Evolutionary conservation across 37 sponge, comb jelly and placozoan genomes (phyloP), one percentile per base, ranked within the genome.

Genomic region (Theonella swinhoei): DNA sequence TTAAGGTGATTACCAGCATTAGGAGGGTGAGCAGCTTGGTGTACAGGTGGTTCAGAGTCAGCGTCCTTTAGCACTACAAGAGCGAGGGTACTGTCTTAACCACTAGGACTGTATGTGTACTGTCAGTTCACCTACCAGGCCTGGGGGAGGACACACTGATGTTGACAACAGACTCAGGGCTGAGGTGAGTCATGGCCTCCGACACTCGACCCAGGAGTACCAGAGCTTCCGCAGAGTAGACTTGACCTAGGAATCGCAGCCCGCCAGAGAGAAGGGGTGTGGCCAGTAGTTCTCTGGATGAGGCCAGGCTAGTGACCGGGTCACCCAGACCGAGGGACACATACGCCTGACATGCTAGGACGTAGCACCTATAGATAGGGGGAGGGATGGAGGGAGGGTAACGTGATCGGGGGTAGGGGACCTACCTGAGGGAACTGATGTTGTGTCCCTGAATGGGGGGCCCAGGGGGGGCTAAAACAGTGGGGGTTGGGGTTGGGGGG

Each of bases 321-420:
- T 98, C 97, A 24, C 99, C 97, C n/a, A 96, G 83, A 23, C 91
- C 84, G 9, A 96, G 85, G 61, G 91, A 78, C 32, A 98, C 93
- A 77, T 94, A 98, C 4, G 95, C 84, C n/a, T 77, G 83, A 68
- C 83, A 89, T 30, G 84, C 88, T 23, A 97, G 86, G 20, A 89
- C 79, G 59, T 76, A 83, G 30, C 79, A 77, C 62, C 78, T 82
- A 64, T 7, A 62, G 32, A 60, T 3, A 24, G 22, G 23, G 1
- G 65, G 28, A 65, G 30, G 66, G 5, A 23, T 23, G n/a, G 66
- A 65, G 19, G 66, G 30, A 65, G 14, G n/a, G 25, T 20, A 65
- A 5, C 24, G n/a, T 29, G 14, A 47, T 47, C 14, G 54, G 7
- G 7, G 54, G 54, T 47, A 14, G 14, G 11, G n/a, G 19, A 4